Percentiles rank a stretch among this genome's conserved stretches.
These are phyloP conservation scores for Philhelius pedissequus DNA, from an alignment of 2,888 invertebrate genomes.

Conservation along the genomic window DNA sequence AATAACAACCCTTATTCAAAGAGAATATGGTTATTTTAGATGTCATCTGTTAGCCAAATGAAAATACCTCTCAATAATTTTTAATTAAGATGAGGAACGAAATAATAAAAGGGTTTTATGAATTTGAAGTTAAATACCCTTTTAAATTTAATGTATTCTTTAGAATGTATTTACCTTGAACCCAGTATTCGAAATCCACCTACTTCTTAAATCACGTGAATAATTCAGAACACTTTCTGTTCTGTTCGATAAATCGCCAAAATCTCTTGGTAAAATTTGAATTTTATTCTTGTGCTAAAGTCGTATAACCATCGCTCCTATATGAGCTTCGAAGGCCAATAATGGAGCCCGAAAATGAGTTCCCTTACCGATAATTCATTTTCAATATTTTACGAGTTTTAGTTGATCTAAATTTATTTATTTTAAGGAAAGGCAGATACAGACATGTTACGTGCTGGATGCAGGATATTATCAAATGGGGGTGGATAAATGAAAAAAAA, in stretches of 20 bases:
- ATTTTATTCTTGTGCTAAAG: not conserved
- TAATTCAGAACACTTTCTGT: not conserved
- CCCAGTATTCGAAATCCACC: not conserved
- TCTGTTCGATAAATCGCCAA: too few relatives aligned
- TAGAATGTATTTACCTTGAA: not conserved
- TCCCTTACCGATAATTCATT: not conserved
- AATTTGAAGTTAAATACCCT: not conserved
- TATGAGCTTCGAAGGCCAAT: not conserved
- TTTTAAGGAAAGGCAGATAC: too few relatives aligned
- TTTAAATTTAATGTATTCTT: not conserved
- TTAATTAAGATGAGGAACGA: too few relatives aligned
- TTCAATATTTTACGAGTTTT: not conserved
- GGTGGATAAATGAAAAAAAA: too few relatives aligned
- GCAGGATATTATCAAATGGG: too few relatives aligned
- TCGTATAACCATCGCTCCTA: not conserved
- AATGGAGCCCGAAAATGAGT: not conserved
- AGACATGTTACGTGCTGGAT: too few relatives aligned
- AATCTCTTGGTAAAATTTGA: not conserved
- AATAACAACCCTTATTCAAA: constrained; percentile 27
- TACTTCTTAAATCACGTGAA: not conserved
- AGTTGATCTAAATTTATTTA: too few relatives aligned
- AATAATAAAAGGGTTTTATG: not conserved
- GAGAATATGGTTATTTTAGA: not conserved
- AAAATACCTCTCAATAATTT: not conserved
- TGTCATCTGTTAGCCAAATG: not conserved